A percentile compares a stretch with the other conserved stretches of the same genome.
phyloP scores from a whole-genome alignment of 1,140 invertebrate genomes.

The Himalopsyche phryganea region DNA sequence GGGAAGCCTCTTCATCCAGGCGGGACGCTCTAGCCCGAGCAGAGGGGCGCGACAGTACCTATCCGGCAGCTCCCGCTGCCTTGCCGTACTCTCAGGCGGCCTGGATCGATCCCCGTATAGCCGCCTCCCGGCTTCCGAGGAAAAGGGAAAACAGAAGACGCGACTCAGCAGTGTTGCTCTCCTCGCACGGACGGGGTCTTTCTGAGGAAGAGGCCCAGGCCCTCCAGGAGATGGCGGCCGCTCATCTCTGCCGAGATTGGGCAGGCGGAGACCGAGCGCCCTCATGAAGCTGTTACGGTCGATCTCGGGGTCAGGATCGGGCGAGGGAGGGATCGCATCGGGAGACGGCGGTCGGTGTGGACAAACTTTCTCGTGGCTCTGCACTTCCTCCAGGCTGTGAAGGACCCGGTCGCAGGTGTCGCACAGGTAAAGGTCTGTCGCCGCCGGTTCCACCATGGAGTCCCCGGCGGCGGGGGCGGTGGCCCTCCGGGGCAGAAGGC shows the following conservation, averaged over 20 bases:
- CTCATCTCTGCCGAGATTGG: not conserved
- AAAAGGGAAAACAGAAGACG: slow-evolving; percentile 43
- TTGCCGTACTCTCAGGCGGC: not conserved
- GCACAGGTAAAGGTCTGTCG: slow-evolving; percentile 67
- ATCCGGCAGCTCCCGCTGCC: slow-evolving; percentile 39
- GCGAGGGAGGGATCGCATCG: not conserved
- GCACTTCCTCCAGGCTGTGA: slow-evolving; percentile 44
- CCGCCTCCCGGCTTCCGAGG: slow-evolving; percentile 45
- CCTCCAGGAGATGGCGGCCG: too few species aligned
- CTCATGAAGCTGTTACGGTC: too few species aligned
- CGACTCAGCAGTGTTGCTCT: slow-evolving; percentile 10
- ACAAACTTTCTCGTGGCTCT: slow-evolving; percentile 48
- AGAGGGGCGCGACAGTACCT: slow-evolving; percentile 40
- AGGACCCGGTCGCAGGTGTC: slow-evolving; percentile 66
- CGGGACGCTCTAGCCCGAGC: slow-evolving; percentile 7
- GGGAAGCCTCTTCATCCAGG: slow-evolving; percentile 37
- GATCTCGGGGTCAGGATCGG: slow-evolving; percentile 4
- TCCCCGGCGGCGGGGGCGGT: slow-evolving; percentile 15
- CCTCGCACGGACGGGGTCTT: not conserved
- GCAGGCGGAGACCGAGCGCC: too few species aligned
- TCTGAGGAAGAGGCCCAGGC: not conserved
- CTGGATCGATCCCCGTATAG: slow-evolving; percentile 37
- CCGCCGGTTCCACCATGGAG: slow-evolving; percentile 55
- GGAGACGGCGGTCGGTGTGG: slow-evolving; percentile 6
- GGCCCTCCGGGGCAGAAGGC: slow-evolving; percentile 19